Conservation (phyloP, 1,140 invertebrate genomes). For the Physella acuta region DNA sequence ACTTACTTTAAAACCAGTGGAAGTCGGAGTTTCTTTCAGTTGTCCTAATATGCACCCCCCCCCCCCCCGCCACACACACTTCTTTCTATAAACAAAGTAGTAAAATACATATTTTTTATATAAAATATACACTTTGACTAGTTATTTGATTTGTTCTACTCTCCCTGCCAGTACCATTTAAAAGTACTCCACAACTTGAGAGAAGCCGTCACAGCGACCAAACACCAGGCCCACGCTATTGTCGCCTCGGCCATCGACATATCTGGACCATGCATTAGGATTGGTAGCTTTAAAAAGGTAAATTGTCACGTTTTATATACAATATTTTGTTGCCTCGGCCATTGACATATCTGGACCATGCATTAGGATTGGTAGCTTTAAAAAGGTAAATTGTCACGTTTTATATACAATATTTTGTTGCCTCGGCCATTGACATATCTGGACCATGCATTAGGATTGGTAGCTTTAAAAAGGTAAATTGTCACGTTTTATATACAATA, state of each 20-base stretch:
- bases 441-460: constrained; percentile 97
- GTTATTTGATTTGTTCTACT: no score
- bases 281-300: constrained; percentile 86
- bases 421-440: constrained; percentile 92
- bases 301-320: no score
- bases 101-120: no score
- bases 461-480: constrained; percentile 77
- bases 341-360: constrained; percentile 96
- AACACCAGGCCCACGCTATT: constrained; percentile 67
- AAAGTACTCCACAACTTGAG: constrained; percentile 86
- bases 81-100: no score
- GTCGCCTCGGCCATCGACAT: constrained; percentile 93
- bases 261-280: constrained; percentile 96
- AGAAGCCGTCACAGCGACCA: constrained; percentile 75
- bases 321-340: constrained; percentile 85
- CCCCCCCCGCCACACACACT: no score
- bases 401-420: constrained; percentile 78
- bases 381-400: constrained; percentile 77
- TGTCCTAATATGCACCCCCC: no score
- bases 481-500: no score
- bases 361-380: constrained; percentile 88
- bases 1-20: no score
- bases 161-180: constrained; percentile 77
- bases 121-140: no score
- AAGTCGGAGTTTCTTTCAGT: no score